Percentiles rank a stretch among this genome's conserved stretches.
phyloP scores from a whole-genome alignment of 2,113 vertebrate genomes.

The Dermatemys mawii region DNA sequence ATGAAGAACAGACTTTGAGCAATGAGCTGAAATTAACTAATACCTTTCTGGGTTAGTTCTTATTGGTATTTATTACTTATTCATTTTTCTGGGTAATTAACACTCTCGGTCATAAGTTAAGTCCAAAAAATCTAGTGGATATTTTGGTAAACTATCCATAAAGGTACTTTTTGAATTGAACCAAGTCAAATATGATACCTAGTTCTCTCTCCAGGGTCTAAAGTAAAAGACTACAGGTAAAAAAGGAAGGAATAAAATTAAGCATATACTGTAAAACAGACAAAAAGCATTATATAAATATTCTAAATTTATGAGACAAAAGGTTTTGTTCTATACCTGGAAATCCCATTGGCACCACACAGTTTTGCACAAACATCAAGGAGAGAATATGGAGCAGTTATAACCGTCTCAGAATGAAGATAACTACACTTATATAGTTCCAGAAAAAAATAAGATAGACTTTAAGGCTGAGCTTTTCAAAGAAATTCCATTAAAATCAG shows the following conservation, averaged over 20 bases:
- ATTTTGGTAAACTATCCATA: rapidly evolving
- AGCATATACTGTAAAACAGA: not conserved
- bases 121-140: not conserved
- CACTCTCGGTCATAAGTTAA: not conserved
- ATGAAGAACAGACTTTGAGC: not conserved
- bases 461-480: not conserved
- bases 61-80: not conserved
- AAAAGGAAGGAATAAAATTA: not conserved
- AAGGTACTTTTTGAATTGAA: not conserved
- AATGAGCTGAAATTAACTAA: not conserved
- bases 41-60: not conserved
- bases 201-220: not conserved
- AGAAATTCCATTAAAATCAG: slow-evolving; percentile 22
- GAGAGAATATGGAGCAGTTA: not conserved
- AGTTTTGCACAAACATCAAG: not conserved
- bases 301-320: not conserved
- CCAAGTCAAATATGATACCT: not conserved
- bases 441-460: not conserved
- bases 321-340: not conserved
- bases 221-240: not conserved
- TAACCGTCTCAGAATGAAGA: not conserved
- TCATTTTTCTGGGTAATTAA: not conserved
- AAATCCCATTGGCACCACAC: not conserved
- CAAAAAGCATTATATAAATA: not conserved
- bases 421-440: not conserved